phyloP scores from a whole-genome alignment of 2,888 invertebrate genomes.

The Cabera pusaria region DNA sequence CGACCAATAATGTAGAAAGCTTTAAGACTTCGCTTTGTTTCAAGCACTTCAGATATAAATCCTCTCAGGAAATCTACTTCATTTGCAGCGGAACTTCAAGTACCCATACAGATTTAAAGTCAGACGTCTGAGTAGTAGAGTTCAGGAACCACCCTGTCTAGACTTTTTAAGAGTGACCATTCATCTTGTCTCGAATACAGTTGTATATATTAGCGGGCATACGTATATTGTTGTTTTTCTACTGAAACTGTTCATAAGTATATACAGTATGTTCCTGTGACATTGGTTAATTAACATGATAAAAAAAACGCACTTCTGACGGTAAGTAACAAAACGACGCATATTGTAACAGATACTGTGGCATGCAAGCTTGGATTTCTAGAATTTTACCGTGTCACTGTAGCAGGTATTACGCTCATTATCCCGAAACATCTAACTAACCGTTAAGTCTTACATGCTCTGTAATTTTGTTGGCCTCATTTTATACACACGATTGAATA shows the following conservation, averaged over 20 bases:
- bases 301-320: too few species aligned
- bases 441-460: too few species aligned
- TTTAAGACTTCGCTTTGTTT: constrained; percentile 1
- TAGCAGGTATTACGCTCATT: too few species aligned
- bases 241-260: background rate
- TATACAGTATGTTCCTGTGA: too few species aligned
- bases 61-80: constrained; percentile 2
- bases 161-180: constrained; percentile 21
- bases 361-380: too few species aligned
- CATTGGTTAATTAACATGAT: too few species aligned
- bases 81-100: constrained; percentile 1
- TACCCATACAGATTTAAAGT: background rate
- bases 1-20: constrained; percentile 1
- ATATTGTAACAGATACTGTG: too few species aligned
- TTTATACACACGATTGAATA: too few species aligned
- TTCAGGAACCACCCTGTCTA: constrained; percentile 27
- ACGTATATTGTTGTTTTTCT: constrained; percentile 3
- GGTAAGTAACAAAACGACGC: too few species aligned
- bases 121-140: constrained; percentile 24
- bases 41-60: constrained; percentile 3
- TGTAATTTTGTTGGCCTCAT: too few species aligned
- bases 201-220: constrained; percentile 4
- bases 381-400: too few species aligned
- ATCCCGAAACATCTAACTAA: too few species aligned
- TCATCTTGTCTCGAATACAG: constrained; percentile 15